Base-by-base conservation (phyloP, 2,113 vertebrate genomes). In the Mesoclemmys tuberculata region DNA sequence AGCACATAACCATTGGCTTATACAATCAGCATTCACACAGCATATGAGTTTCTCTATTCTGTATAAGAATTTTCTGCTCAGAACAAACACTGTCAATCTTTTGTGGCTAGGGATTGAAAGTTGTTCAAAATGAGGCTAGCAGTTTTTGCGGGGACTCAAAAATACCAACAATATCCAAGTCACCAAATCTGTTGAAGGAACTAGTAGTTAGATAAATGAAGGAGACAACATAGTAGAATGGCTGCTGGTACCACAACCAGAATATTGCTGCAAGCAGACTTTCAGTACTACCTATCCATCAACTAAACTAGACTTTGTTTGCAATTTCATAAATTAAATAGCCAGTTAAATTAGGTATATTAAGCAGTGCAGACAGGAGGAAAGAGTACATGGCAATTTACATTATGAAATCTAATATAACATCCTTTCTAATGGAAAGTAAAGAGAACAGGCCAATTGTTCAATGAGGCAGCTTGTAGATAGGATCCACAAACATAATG, bases 81-180 rank as follows among this genome's bases (percentile, higher is more conserved):
- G 92, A 90, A 88, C 31, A 90, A 83, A 74, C 51, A 12, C 26
- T 8, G 0, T 68, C 21, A 81, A 19, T 61, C 46, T 91, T 55
- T 49, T 51, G 55, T 48, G 49, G 77, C 31, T 82, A 88, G 80
- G 64, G 24, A 87, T 74, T 79, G 86, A 85, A 81, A 81, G 49
- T 19, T 88, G 71, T 86, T 93, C 54, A 8, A 74, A 89, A 94
- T 68, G 90, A 95, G 88, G 85, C 49, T 52, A 84, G 48, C 18
- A 94, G 46, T 52, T 27, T n/a, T 94, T 46, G 71, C 56, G 92
- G 82, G 46, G 80, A 24, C 92, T 94, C 51, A 96, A 95, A 97
- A 95, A 87, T 87, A 90, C 16, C 82, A 95, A 82, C 31, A 92
- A 61, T 82, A 27, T 64, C 52, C 41, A 46, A 92, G 49, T 64